Percentiles rank a stretch among this genome's conserved stretches.
phyloP scores from a whole-genome alignment of 2,797 vertebrate genomes.

The Allobates femoralis region DNA sequence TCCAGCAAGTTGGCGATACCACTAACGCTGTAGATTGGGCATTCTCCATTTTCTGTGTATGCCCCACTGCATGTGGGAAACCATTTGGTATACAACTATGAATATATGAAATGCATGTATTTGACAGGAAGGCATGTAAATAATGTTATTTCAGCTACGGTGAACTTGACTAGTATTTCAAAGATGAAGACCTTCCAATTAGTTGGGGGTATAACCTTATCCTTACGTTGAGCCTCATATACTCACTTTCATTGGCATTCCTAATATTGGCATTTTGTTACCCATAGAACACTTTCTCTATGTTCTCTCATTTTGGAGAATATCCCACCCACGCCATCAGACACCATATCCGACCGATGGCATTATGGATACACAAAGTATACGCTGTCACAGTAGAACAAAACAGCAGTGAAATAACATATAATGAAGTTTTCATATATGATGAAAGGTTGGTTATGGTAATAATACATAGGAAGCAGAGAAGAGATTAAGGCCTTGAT shows the following conservation, averaged over 20 bases:
- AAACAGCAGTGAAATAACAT: background rate
- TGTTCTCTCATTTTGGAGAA: background rate
- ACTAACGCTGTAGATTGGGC: background rate
- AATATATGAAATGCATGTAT: background rate
- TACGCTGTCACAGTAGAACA: background rate
- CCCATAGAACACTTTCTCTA: background rate
- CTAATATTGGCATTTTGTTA: background rate
- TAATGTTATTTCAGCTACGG: background rate
- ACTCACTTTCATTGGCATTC: background rate
- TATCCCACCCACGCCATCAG: background rate
- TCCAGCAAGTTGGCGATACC: background rate
- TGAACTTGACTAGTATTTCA: background rate
- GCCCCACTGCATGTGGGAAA: background rate
- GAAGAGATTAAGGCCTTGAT: background rate
- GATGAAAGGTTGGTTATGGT: background rate
- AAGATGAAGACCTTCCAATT: background rate
- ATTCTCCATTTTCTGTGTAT: conserved; percentile 7
- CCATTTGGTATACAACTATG: background rate
- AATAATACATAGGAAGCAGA: background rate
- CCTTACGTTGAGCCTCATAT: background rate
- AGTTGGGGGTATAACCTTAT: background rate
- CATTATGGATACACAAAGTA: background rate
- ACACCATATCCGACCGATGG: too few species aligned
- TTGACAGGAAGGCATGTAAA: background rate
- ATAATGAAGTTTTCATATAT: background rate